Base-by-base conservation (phyloP, 2,888 invertebrate genomes). In the Cynaeus angustus region DNA sequence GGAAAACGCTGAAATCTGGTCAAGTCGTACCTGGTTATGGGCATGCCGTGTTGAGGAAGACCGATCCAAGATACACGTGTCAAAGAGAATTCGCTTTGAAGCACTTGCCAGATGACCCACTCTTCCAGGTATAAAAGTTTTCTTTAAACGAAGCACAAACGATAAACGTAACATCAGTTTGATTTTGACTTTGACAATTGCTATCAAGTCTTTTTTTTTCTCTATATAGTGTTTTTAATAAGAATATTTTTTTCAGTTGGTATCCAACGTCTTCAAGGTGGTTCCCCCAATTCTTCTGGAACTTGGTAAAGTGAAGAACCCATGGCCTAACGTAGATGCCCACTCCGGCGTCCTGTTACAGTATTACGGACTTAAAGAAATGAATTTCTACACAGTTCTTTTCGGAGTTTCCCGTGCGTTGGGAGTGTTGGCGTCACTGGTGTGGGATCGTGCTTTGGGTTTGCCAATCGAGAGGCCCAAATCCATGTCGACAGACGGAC, bases 311-410 rank as follows among this genome's bases (percentile, higher is more conserved):
- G 97, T 97, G 71, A 96, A 97, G 90, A 98, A 98, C 90, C 98
- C 98, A 72, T 98, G 97, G 97, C 98, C 98, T 76, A 98, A 98
- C 85, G 98, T 98, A 78, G 98, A 98, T 87, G 97, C 98, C 26
- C 97, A 98, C 88, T 97, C 97, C 75, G 98, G 98, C 75, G 97
- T 95, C 55, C 89, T 96, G 55, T 88, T 96, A 78, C 95, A 94
- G 93, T 93, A 95, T 90, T 96, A 94, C 85, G 95, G 95, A 70
- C 89, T 96, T 88, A 94, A 90, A 81, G 96, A 97, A 88, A 96
- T 95, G 94, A 94, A 91, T 87, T 96, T 94, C 88, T 96, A 97
- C 90, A 96, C 96, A 16, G 96, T 96, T 38, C 88, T 97, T 85
- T 96, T 97, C 86, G 96, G 96, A 71, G 96, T 97, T 59, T 95